Percentiles rank a stretch among this genome's conserved stretches.
Evolutionary conservation across 2,888 invertebrate genomes (phyloP).

Genomic region (Ischnus inquisitorius): DNA sequence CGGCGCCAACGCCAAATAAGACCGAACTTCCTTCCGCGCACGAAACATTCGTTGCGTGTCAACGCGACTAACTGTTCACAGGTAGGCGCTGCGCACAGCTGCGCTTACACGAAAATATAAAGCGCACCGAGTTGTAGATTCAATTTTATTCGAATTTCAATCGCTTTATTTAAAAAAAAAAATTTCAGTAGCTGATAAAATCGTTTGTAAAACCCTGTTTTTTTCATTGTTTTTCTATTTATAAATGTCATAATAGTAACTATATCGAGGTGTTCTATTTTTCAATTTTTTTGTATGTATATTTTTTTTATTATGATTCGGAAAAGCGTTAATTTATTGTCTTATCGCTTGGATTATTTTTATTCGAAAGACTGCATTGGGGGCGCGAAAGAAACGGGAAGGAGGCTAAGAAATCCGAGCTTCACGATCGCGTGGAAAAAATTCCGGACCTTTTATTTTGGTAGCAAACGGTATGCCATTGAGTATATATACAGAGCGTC

Average conservation of each 20-base stretch:
- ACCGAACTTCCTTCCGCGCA: constrained; percentile 46
- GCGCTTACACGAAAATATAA: no score
- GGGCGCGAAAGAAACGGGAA: constrained; percentile 8
- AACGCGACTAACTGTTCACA: constrained; percentile 38
- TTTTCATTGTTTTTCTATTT: no score
- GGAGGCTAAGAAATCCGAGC: neutral
- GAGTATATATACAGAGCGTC: neutral
- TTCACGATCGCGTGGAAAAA: constrained; percentile 29
- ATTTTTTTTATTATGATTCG: no score
- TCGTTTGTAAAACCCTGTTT: no score
- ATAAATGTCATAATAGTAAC: no score
- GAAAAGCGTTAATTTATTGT: neutral
- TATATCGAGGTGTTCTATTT: neutral
- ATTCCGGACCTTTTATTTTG: neutral
- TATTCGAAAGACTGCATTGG: neutral
- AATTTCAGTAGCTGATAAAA: no score
- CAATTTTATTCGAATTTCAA: neutral
- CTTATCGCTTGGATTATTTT: no score
- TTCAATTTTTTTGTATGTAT: neutral
- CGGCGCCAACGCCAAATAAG: constrained; percentile 28
- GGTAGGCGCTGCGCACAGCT: neutral
- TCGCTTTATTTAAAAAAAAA: no score
- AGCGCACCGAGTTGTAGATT: no score
- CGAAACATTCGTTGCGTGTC: constrained; percentile 31
- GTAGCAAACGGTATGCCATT: neutral